A percentile compares a stretch with the other conserved stretches of the same genome.
phyloP scores from a whole-genome alignment of 2,113 vertebrate species.

The Oreocharis arfaki region DNA sequence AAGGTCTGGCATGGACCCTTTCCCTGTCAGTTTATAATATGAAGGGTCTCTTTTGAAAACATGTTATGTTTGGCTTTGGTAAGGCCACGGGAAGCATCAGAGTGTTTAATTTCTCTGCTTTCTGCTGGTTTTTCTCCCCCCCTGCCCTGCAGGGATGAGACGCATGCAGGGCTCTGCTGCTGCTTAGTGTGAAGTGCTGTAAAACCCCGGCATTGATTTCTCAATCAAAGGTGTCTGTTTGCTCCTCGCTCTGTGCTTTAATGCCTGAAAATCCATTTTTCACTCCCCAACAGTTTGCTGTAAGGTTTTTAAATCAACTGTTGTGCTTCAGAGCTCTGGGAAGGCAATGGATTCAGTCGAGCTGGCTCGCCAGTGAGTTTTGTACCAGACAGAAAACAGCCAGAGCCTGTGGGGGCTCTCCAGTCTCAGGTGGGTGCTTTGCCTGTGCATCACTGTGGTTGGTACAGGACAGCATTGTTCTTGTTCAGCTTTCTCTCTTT shows the following conservation, averaged over 20 bases:
- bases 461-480: fast-evolving
- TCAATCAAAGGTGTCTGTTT: slow-evolving; percentile 8
- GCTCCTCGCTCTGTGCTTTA: neutral
- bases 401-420: neutral
- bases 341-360: neutral
- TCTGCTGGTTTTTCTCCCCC: neutral
- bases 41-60: neutral
- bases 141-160: neutral
- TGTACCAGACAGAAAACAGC: neutral
- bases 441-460: too few relatives aligned
- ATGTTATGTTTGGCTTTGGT: neutral
- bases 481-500: neutral
- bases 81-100: neutral
- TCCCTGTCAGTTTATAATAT: neutral
- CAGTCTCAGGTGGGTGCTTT: neutral
- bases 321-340: neutral
- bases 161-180: neutral
- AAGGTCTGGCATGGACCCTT: neutral
- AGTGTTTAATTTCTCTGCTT: neutral
- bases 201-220: slow-evolving; percentile 28
- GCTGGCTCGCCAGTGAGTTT: neutral
- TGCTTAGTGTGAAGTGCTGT: slow-evolving; percentile 1
- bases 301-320: neutral
- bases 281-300: neutral
- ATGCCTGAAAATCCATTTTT: slow-evolving; percentile 21